Evolutionary conservation across 2,113 vertebrate species (phyloP).

Genomic region (Tragelaphus imberbis): DNA sequence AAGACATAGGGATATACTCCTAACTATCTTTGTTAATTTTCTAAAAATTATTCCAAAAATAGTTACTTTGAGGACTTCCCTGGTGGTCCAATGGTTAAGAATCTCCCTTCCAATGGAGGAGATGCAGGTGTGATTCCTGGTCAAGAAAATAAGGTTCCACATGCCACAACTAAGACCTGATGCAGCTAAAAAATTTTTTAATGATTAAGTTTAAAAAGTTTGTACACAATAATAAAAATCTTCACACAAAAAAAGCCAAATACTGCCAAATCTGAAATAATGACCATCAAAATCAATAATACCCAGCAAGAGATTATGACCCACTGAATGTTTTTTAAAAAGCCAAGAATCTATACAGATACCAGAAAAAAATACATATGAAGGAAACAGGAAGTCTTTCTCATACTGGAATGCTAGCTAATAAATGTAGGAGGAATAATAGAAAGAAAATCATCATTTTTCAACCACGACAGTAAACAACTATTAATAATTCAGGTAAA

Average conservation of each 20-base stretch:
- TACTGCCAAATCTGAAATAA: background rate
- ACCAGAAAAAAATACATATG: background rate
- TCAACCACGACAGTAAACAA: background rate
- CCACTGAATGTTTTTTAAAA: background rate
- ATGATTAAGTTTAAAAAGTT: background rate
- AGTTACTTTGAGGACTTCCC: background rate
- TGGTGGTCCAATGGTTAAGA: background rate
- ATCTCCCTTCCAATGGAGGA: background rate
- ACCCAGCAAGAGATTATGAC: background rate
- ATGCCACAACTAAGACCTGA: background rate
- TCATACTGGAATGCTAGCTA: background rate
- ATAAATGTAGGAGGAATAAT: conserved; percentile 6
- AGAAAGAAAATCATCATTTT: background rate
- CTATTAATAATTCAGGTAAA: background rate
- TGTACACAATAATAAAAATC: background rate
- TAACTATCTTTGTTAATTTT: background rate
- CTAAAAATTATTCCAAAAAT: conserved; percentile 27
- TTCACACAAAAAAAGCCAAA: background rate
- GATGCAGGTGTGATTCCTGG: background rate
- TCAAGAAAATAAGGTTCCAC: background rate
- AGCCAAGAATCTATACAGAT: background rate
- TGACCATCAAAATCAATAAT: conserved; percentile 21
- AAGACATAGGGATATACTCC: background rate
- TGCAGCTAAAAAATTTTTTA: background rate
- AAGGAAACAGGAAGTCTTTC: background rate